A percentile compares a stretch with the other conserved stretches of the same genome.
Conservation (phyloP, 2,888 invertebrate genomes). For the Thysanoteuthis rhombus region DNA sequence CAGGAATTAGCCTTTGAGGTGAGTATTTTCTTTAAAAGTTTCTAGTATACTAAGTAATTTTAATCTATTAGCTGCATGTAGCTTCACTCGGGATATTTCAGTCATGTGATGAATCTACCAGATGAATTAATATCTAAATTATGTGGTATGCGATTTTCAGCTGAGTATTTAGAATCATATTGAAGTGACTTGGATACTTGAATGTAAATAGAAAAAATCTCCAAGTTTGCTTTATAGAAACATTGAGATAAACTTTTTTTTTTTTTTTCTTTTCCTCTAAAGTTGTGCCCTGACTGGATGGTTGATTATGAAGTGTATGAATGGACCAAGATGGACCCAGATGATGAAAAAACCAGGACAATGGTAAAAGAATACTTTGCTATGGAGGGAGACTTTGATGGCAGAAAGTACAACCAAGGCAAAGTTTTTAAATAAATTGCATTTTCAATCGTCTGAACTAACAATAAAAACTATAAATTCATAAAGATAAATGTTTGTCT, state of each 20-base stretch:
- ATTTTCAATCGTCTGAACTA: constrained; percentile 13
- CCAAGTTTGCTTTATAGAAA: not conserved
- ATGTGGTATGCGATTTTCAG: too few relatives aligned
- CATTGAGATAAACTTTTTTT: constrained; percentile 74
- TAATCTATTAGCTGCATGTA: too few relatives aligned
- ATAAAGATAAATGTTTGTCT: not conserved
- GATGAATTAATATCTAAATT: too few relatives aligned
- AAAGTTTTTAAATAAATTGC: constrained; percentile 92
- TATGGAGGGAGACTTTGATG: constrained; percentile 89
- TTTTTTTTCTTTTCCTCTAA: not conserved
- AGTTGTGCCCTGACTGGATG: constrained; percentile 91
- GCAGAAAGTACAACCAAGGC: constrained; percentile 96
- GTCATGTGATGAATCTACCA: not conserved
- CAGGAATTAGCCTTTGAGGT: constrained; percentile 89
- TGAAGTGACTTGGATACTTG: too few relatives aligned
- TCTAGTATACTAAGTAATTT: not conserved
- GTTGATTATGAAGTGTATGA: constrained; percentile 95
- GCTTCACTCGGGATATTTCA: not conserved
- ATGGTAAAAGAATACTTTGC: constrained; percentile 89
- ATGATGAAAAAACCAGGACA: constrained; percentile 82
- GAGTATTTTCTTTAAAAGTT: constrained; percentile 37
- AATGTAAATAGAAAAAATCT: too few relatives aligned
- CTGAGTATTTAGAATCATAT: too few relatives aligned
- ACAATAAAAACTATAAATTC: not conserved
- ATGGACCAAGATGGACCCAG: constrained; percentile 92